phyloP scores from a whole-genome alignment of 2,113 vertebrate genomes.

The Ammodytes dubius region DNA sequence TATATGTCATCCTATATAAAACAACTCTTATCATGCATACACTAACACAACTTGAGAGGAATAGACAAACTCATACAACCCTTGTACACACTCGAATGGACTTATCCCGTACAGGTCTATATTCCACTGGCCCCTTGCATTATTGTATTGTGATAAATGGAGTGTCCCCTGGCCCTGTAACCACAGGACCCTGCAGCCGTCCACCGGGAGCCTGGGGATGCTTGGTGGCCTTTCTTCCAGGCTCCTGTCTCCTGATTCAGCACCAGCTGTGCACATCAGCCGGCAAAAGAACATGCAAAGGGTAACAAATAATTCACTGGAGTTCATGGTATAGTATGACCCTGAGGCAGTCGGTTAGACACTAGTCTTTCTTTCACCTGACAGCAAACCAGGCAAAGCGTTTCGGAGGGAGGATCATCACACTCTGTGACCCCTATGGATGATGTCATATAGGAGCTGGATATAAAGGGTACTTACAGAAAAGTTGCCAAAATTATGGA shows the following conservation, averaged over 20 bases:
- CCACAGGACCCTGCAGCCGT: slow-evolving; percentile 59
- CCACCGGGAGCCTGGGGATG: slow-evolving; percentile 64
- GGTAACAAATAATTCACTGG: slow-evolving; percentile 65
- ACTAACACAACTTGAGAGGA: neutral
- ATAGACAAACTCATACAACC: neutral
- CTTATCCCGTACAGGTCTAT: slow-evolving; percentile 38
- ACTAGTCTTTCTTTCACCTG: slow-evolving; percentile 55
- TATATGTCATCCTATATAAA: neutral
- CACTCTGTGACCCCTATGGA: slow-evolving; percentile 20
- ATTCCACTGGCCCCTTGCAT: slow-evolving; percentile 48
- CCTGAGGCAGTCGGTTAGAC: slow-evolving; percentile 54
- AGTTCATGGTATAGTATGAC: slow-evolving; percentile 67
- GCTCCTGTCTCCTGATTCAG: slow-evolving; percentile 82
- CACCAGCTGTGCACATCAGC: slow-evolving; percentile 75
- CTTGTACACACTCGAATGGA: slow-evolving; percentile 35
- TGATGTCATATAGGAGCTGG: slow-evolving; percentile 37
- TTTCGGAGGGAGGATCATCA: slow-evolving; percentile 23
- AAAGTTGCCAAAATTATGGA: slow-evolving; percentile 27
- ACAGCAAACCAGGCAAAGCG: slow-evolving; percentile 28
- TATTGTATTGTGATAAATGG: slow-evolving; percentile 83
- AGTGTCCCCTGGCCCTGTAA: slow-evolving; percentile 73
- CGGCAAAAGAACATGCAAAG: slow-evolving; percentile 70
- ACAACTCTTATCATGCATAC: neutral
- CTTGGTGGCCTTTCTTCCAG: slow-evolving; percentile 77
- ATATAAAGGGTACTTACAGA: slow-evolving; percentile 29